Conservation (phyloP, 2,797 vertebrate species). For the Jordanella pulchra region DNA sequence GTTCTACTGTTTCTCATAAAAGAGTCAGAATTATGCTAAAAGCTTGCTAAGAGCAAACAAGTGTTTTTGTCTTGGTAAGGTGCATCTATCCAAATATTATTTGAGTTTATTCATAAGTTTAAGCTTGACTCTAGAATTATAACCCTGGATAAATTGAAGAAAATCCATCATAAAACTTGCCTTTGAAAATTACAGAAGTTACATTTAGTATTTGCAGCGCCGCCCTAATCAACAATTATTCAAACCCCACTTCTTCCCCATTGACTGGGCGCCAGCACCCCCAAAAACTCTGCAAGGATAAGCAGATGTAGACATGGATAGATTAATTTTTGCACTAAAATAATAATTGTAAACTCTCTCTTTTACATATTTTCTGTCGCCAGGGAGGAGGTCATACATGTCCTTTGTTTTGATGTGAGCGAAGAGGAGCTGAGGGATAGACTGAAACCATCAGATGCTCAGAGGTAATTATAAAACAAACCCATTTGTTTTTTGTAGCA, state of each 20-base stretch:
- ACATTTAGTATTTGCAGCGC: neutral
- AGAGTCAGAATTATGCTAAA: neutral
- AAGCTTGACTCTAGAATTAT: neutral
- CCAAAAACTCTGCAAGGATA: neutral
- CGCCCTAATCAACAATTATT: neutral
- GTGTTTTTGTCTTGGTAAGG: neutral
- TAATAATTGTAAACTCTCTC: neutral
- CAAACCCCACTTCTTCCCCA: neutral
- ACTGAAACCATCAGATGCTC: conserved; percentile 52
- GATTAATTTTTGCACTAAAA: neutral
- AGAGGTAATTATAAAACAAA: conserved; percentile 63
- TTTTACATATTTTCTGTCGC: neutral
- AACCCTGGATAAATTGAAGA: neutral
- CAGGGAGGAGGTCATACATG: conserved; percentile 80
- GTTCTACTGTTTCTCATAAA: neutral
- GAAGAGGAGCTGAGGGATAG: conserved; percentile 74
- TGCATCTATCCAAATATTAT: neutral
- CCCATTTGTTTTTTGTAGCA: neutral
- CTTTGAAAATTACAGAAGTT: neutral
- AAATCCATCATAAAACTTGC: neutral
- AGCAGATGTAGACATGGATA: neutral
- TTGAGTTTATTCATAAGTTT: neutral
- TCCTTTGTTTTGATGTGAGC: conserved; percentile 78
- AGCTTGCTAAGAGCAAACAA: neutral
- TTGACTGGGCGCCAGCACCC: neutral